Conservation (phyloP, 2,888 invertebrate species). For the Timandra comae region DNA sequence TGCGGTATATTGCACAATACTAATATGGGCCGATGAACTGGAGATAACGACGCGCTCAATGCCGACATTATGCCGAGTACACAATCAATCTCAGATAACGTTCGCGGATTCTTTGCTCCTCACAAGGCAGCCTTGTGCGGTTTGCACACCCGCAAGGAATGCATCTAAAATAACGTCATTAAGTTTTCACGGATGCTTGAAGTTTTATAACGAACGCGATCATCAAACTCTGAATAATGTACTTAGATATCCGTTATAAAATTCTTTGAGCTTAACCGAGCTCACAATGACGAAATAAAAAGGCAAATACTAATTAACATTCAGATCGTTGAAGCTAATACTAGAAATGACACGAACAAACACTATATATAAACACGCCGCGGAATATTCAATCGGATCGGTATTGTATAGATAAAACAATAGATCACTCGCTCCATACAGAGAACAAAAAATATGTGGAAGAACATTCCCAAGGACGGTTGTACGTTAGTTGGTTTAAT, state of each 20-base stretch:
- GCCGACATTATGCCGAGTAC: constrained; percentile 26
- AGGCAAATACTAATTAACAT: too few species aligned
- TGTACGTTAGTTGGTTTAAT: constrained; percentile 42
- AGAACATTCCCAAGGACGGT: constrained; percentile 48
- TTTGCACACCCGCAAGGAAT: constrained; percentile 10
- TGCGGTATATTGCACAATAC: constrained; percentile 28
- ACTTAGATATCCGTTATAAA: too few species aligned
- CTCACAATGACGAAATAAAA: too few species aligned
- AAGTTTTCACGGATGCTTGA: too few species aligned
- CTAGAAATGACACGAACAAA: too few species aligned
- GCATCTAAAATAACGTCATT: constrained; percentile 1
- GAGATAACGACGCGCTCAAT: constrained; percentile 28
- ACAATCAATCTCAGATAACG: constrained; percentile 33
- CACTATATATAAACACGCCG: too few species aligned
- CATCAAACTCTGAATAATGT: too few species aligned
- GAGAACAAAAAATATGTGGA: constrained; percentile 27
- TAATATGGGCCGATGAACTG: constrained; percentile 34
- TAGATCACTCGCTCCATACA: constrained; percentile 20
- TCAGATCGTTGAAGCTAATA: too few species aligned
- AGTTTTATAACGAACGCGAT: too few species aligned
- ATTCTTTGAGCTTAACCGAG: too few species aligned
- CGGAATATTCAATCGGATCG: background rate
- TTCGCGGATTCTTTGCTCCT: constrained; percentile 23
- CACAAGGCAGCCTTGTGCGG: constrained; percentile 19
- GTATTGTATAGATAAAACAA: constrained; percentile 7